Evolutionary conservation across 2,113 vertebrate species (phyloP), one percentile per base, ranked within the genome.

Genomic region (Poicephalus gulielmi): DNA sequence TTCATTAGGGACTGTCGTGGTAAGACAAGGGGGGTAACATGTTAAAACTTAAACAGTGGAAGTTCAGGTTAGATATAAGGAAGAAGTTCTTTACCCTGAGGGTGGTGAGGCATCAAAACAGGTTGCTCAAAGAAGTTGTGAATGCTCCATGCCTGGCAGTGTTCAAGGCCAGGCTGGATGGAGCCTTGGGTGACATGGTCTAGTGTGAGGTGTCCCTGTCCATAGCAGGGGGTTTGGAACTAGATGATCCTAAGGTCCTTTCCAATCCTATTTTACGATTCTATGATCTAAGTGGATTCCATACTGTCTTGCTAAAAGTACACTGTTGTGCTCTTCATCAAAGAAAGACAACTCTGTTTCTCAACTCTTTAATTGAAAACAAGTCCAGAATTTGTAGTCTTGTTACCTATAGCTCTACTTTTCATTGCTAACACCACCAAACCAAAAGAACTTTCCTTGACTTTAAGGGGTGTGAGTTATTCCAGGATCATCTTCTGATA

Each of bases 331-430:
- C 4, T 44, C 16, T 85, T 64, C 35, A 50, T 28, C 22, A 41
- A 11, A 16, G 57, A 64, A 23, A n/a, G 0, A 0, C 6, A 67
- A 28, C 7, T 24, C 23, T 7, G 0, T 27, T 31, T 55, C 20
- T 37, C 52, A 60, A 20, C 10, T 39, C 6, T 60, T 68, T 53
- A 35, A 14, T 2, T 31, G 12, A 71, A 93, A 93, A 63, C 6
- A 55, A 59, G 28, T 4, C 5, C 9, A 20, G 11, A 84, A 78
- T 25, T 53, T 22, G 44, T 52, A 46, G 3, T 28, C 63, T 44
- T 39, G 2, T n/a, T 83, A 28, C 31, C 8, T 43, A 5, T 2
- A 66, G 7, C 12, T 86, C 53, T 66, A 7, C 17, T 30, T 77
- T 73, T 39, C 41, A n/a, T 23, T 70, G 4, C 10, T 28, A 60